These are phyloP conservation scores for Dryas iulia DNA, from an alignment of 1,140 invertebrate genomes.

Conservation along the genomic window DNA sequence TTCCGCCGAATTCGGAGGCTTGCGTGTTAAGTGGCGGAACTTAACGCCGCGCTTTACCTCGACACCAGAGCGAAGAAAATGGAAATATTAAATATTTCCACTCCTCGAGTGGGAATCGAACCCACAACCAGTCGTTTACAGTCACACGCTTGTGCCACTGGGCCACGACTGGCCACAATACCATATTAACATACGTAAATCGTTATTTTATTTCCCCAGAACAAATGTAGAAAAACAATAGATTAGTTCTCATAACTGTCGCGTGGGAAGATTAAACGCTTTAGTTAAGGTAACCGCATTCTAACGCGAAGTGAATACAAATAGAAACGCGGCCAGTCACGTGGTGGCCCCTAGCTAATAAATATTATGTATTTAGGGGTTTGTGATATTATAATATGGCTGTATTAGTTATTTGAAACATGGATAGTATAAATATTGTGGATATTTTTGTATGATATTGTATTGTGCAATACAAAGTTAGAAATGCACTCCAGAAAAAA, in stretches of 20 bases:
- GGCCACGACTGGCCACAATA: no score
- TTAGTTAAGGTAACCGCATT: slow-evolving; percentile 5
- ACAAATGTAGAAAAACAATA: background rate
- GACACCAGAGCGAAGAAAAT: no score
- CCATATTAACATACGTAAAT: background rate
- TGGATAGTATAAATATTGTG: background rate
- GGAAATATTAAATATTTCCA: no score
- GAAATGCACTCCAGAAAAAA: no score
- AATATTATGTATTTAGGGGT: slow-evolving; percentile 4
- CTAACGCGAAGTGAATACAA: background rate
- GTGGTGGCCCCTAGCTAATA: background rate
- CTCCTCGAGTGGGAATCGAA: no score
- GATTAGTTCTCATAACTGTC: slow-evolving; percentile 12
- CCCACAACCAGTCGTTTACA: no score
- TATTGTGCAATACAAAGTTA: no score
- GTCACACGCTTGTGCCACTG: no score
- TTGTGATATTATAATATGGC: background rate
- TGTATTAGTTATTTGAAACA: background rate
- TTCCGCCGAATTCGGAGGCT: no score
- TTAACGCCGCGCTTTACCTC: no score
- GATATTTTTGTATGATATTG: background rate
- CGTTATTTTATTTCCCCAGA: background rate
- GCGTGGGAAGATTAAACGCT: background rate
- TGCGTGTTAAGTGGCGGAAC: no score
- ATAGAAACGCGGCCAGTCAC: background rate